phyloP scores from a whole-genome alignment of 2,113 vertebrate genomes.

The Oceanites oceanicus region DNA sequence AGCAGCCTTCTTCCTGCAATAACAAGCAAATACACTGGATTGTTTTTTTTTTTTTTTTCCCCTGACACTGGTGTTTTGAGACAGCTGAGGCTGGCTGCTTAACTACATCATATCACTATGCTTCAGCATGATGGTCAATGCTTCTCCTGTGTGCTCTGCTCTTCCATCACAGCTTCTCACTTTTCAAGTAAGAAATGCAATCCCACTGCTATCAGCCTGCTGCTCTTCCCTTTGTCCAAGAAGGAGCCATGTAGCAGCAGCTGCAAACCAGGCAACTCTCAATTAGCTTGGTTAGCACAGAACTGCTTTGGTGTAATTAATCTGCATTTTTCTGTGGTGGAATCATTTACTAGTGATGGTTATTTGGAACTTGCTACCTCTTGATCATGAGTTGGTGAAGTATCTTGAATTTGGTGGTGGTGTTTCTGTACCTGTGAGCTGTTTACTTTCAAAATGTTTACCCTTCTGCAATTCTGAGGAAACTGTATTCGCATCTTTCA shows the following conservation, averaged over 20 bases:
- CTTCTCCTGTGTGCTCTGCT: neutral
- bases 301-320: neutral
- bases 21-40: neutral
- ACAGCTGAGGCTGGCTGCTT: neutral
- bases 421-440: neutral
- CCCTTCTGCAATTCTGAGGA: neutral
- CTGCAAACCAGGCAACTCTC: neutral
- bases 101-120: neutral
- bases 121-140: neutral
- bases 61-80: fast-evolving
- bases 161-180: neutral
- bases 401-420: neutral
- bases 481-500: neutral
- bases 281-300: neutral
- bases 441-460: neutral
- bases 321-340: neutral
- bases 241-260: neutral
- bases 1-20: neutral
- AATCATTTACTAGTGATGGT: neutral
- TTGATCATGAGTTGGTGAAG: neutral
- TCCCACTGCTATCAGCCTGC: neutral
- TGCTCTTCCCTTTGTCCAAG: neutral
- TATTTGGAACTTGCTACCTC: neutral
- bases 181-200: neutral
- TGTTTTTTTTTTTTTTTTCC: neutral